phyloP scores from a whole-genome alignment of 2,797 vertebrate species.

The Eidolon dupreanum region DNA sequence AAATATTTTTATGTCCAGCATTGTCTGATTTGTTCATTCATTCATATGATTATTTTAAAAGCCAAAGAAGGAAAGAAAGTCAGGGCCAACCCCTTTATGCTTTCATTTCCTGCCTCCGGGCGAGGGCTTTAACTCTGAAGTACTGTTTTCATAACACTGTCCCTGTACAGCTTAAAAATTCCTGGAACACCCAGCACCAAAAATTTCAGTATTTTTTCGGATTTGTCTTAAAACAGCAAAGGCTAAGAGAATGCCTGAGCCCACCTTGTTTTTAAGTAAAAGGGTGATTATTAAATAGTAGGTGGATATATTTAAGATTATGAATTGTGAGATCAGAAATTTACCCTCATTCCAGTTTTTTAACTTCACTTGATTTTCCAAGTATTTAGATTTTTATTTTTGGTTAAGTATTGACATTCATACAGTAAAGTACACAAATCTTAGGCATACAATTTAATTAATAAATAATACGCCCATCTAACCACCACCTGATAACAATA shows the following conservation, averaged over 20 bases:
- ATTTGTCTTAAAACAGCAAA: constrained; percentile 54
- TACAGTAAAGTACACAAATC: neutral
- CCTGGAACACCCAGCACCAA: neutral
- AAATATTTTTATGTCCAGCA: neutral
- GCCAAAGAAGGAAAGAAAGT: neutral
- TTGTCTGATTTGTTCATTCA: constrained; percentile 7
- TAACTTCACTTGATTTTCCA: neutral
- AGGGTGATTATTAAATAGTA: constrained; percentile 11
- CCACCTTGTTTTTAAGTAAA: neutral
- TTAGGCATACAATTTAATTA: neutral
- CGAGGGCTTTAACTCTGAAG: neutral
- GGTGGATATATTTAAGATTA: constrained; percentile 31
- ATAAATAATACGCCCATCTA: neutral
- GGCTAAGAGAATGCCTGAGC: neutral
- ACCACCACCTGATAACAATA: neutral
- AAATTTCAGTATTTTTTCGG: neutral
- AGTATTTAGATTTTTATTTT: constrained; percentile 15
- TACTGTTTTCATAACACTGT: constrained; percentile 38
- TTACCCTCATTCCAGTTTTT: neutral
- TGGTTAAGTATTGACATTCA: neutral
- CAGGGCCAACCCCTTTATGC: neutral
- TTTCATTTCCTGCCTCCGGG: constrained; percentile 10
- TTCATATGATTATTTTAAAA: constrained; percentile 42
- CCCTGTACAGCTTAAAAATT: neutral
- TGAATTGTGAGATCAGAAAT: constrained; percentile 11